Conservation (phyloP, 1,140 invertebrate genomes). For the Philopotamus ludificatus region DNA sequence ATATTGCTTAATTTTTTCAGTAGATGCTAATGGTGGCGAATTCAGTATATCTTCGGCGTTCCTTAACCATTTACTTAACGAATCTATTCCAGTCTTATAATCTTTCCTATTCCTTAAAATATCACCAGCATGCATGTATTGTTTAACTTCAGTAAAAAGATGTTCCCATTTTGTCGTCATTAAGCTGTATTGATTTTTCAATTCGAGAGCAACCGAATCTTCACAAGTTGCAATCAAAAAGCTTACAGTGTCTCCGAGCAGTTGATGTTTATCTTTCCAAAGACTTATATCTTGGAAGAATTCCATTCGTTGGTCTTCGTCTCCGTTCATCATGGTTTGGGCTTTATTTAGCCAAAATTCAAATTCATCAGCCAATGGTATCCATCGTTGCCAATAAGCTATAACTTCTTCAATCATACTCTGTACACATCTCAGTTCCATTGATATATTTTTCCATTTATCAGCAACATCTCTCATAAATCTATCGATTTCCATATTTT, state of each 20-base stretch:
- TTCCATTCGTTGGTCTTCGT: constrained; percentile 83
- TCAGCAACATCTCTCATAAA: constrained; percentile 85
- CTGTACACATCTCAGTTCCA: constrained; percentile 85
- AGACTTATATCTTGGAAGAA: constrained; percentile 87
- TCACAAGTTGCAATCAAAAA: constrained; percentile 87
- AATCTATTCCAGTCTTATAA: constrained; percentile 74
- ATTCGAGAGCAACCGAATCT: constrained; percentile 71
- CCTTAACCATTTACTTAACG: constrained; percentile 76
- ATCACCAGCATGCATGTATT: constrained; percentile 85
- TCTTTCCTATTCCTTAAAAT: constrained; percentile 78
- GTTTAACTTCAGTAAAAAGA: constrained; percentile 77
- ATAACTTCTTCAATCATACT: constrained; percentile 87
- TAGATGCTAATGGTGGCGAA: constrained; percentile 68
- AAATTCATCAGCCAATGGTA: constrained; percentile 68
- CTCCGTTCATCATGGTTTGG: constrained; percentile 69
- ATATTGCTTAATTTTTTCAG: constrained; percentile 75
- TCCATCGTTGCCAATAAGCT: constrained; percentile 85
- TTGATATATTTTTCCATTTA: constrained; percentile 86
- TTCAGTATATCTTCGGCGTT: constrained; percentile 71
- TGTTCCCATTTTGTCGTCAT: constrained; percentile 78
- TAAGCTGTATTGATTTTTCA: constrained; percentile 71
- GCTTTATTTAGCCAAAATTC: constrained; percentile 79
- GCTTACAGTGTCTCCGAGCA: constrained; percentile 79
- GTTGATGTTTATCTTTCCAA: constrained; percentile 85
- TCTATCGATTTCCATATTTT: constrained; percentile 73